These are phyloP conservation scores for Drosophila helvetica DNA, from an alignment of 2,888 invertebrate genomes.

Conservation along the genomic window DNA sequence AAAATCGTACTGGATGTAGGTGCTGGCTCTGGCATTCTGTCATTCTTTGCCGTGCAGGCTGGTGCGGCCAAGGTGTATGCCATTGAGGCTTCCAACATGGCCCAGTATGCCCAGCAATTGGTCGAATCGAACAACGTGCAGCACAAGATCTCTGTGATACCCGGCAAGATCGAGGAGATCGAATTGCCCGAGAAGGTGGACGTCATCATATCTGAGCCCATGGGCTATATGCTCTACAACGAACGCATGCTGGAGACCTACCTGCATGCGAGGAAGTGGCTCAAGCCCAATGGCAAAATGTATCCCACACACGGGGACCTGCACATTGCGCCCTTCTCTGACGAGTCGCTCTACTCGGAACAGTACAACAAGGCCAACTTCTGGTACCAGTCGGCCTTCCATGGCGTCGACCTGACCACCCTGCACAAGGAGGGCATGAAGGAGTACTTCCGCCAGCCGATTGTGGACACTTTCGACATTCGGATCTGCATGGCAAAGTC, in stretches of 20 bases:
- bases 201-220: conserved; percentile 98
- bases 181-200: conserved; percentile 97
- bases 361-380: conserved; percentile 99
- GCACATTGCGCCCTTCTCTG: conserved; percentile 98
- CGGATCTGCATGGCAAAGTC: conserved; percentile 98
- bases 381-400: conserved; percentile 99
- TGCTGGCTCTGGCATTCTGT: conserved; percentile 98
- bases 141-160: conserved; percentile 95
- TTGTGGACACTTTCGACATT: conserved; percentile 99
- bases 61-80: conserved; percentile 98
- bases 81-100: conserved; percentile 99
- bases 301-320: conserved; percentile 98
- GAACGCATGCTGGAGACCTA: conserved; percentile 99
- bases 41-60: conserved; percentile 99
- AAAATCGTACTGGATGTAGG: conserved; percentile 98
- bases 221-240: conserved; percentile 99
- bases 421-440: conserved; percentile 96
- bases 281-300: conserved; percentile 97
- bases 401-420: conserved; percentile 97
- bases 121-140: conserved; percentile 95
- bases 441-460: conserved; percentile 98
- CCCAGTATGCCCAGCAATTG: conserved; percentile 95
- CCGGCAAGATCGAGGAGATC: conserved; percentile 99
- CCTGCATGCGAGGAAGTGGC: conserved; percentile 99
- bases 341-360: conserved; percentile 98